A percentile compares a stretch with the other conserved stretches of the same genome.
Evolutionary conservation across 2,888 invertebrate genomes (phyloP).

Genomic region (Mantis religiosa): DNA sequence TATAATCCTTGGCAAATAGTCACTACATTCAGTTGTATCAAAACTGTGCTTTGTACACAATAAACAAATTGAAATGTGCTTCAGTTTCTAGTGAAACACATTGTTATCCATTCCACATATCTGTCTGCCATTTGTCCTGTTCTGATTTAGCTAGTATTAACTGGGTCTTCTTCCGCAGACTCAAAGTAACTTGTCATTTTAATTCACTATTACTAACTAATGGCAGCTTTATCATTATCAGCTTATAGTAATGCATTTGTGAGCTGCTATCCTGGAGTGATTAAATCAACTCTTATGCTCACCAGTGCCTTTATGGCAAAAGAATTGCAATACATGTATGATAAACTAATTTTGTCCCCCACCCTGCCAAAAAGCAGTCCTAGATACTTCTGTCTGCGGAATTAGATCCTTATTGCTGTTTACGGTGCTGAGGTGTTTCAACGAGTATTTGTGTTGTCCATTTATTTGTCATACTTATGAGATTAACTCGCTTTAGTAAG

Average conservation of each 20-base stretch:
- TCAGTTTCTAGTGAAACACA: neutral
- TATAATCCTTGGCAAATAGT: slow-evolving; percentile 30
- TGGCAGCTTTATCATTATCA: neutral
- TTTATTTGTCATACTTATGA: neutral
- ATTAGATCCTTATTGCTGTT: neutral
- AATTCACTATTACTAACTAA: neutral
- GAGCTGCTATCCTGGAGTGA: neutral
- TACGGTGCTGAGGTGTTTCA: neutral
- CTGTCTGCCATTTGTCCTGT: neutral
- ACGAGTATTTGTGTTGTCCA: neutral
- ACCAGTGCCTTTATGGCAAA: neutral
- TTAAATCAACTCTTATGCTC: neutral
- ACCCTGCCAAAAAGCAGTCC: neutral
- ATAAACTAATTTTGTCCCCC: too few species aligned
- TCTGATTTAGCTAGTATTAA: neutral
- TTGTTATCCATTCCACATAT: neutral
- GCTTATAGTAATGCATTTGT: neutral
- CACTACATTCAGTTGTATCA: slow-evolving; percentile 30
- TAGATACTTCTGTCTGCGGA: neutral
- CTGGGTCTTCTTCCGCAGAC: neutral
- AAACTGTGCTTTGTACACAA: slow-evolving; percentile 34
- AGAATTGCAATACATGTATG: too few species aligned
- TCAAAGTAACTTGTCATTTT: neutral
- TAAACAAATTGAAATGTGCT: slow-evolving; percentile 27
- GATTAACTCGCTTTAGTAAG: neutral